Conservation (phyloP, 2,888 invertebrate species). For the Chaetogeoica ovagalla region DNA sequence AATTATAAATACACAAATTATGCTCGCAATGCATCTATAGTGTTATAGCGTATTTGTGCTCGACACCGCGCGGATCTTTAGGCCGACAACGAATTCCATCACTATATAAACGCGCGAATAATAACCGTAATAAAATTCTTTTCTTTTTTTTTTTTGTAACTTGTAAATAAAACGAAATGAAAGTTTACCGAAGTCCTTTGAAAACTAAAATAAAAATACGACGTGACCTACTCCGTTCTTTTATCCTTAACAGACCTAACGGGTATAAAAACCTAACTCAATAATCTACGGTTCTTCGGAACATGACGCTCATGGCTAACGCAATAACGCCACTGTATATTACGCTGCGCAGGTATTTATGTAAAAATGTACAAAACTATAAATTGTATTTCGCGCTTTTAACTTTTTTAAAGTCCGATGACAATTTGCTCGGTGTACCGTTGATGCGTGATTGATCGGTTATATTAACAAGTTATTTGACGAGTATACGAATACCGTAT, state of each 20-base stretch:
- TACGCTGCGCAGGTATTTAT: too few species aligned
- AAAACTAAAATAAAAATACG: slow-evolving; percentile 14
- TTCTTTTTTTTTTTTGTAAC: neutral
- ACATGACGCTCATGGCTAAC: neutral
- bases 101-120: neutral
- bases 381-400: neutral
- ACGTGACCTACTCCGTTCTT: slow-evolving; percentile 33
- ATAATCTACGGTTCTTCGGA: slow-evolving; percentile 5
- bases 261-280: slow-evolving; percentile 32
- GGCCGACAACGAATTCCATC: neutral
- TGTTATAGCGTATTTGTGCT: too few species aligned
- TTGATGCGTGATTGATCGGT: too few species aligned
- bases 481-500: neutral
- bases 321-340: neutral
- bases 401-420: neutral
- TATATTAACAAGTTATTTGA: neutral
- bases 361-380: neutral
- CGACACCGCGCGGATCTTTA: neutral
- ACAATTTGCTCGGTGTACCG: neutral
- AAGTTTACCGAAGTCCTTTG: slow-evolving; percentile 23
- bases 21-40: too few species aligned
- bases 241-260: slow-evolving; percentile 8
- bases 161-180: slow-evolving; percentile 23
- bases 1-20: too few species aligned
- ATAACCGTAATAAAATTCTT: slow-evolving; percentile 7